These are phyloP conservation scores for Actenoides hombroni DNA, from an alignment of 2,113 vertebrate species.

Conservation along the genomic window DNA sequence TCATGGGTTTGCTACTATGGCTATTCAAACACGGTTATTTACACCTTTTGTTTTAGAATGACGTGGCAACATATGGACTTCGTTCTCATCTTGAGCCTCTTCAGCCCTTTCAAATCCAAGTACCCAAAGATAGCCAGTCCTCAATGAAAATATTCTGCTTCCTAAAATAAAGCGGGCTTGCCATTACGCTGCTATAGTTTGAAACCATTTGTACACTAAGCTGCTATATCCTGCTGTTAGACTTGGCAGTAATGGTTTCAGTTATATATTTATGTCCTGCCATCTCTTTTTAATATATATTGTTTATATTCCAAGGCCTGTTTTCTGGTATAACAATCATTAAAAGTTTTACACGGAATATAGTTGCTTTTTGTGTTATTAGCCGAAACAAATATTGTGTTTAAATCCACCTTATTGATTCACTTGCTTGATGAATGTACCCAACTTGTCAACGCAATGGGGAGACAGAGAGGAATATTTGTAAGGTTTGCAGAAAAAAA, in stretches of 20 bases:
- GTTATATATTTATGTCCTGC: conserved; percentile 52
- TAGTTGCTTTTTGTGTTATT: neutral
- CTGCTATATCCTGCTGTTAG: conserved; percentile 33
- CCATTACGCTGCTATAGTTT: neutral
- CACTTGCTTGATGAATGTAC: neutral
- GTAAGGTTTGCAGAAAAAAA: neutral
- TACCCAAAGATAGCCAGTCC: neutral
- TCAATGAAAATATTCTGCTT: conserved; percentile 28
- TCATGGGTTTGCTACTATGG: neutral
- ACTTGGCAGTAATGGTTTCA: conserved; percentile 48
- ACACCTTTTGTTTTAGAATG: neutral
- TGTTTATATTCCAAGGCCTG: conserved; percentile 42
- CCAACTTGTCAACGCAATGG: neutral
- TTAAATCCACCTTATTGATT: conserved; percentile 56
- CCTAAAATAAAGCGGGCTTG: conserved; percentile 13
- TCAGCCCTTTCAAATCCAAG: conserved; percentile 1
- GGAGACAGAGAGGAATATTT: neutral
- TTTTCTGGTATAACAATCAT: conserved; percentile 57
- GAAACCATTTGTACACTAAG: conserved; percentile 52
- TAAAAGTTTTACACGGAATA: conserved; percentile 36
- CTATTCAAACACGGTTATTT: neutral
- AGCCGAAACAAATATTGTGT: conserved; percentile 50
- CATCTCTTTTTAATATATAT: conserved; percentile 51
- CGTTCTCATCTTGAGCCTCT: neutral
- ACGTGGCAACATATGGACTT: neutral